phyloP scores from a whole-genome alignment of 2,888 invertebrate genomes.

The Orthosia cruda region DNA sequence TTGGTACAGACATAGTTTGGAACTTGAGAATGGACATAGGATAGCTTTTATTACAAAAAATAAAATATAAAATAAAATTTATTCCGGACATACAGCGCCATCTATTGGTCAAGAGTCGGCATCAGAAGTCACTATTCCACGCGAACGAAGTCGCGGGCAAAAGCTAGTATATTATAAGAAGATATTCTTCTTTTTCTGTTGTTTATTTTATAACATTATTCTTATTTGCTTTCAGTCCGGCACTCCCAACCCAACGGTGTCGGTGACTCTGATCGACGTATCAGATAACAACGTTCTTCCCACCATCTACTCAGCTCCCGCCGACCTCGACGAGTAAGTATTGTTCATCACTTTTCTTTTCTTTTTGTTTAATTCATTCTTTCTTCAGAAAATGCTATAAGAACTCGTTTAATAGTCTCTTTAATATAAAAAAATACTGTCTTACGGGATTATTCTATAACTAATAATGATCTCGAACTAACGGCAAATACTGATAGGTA shows the following conservation, averaged over 20 bases:
- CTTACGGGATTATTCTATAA: too few relatives aligned
- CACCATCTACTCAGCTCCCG: conserved; percentile 77
- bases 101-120: too few relatives aligned
- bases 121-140: too few relatives aligned
- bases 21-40: too few relatives aligned
- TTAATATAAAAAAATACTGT: too few relatives aligned
- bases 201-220: not conserved
- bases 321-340: conserved; percentile 82
- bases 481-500: not conserved
- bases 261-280: conserved; percentile 83
- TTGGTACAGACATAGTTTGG: too few relatives aligned
- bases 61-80: too few relatives aligned
- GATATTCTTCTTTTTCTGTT: too few relatives aligned
- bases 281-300: conserved; percentile 36
- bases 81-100: too few relatives aligned
- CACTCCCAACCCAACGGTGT: conserved; percentile 86
- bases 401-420: not conserved
- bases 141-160: too few relatives aligned
- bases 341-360: not conserved
- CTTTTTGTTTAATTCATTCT: not conserved
- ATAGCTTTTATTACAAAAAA: too few relatives aligned
- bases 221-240: conserved; percentile 81
- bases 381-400: not conserved
- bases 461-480: not conserved
- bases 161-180: too few relatives aligned